These are phyloP conservation scores for Rattus norvegicus DNA, from an alignment of 2,113 vertebrate species.

Conservation along the genomic window GRCr8 NC_086021.1:68818501-68819000, in stretches of 20 bases:
- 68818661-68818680: not conserved
- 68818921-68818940: slow-evolving; percentile 82
- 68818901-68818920: slow-evolving; percentile 82
- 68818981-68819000: slow-evolving; percentile 75
- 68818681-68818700: not conserved
- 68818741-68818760: not conserved
- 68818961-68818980: slow-evolving; percentile 80
- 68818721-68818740: not conserved
- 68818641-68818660: not conserved
- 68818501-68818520: not conserved
- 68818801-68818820: slow-evolving; percentile 12
- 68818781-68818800: not conserved
- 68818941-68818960: slow-evolving; percentile 77
- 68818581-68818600: not conserved
- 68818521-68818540: not conserved
- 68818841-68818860: not conserved
- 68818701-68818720: slow-evolving; percentile 36
- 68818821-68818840: not conserved
- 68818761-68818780: slow-evolving; percentile 27
- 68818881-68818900: slow-evolving; percentile 63
- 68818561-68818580: not conserved
- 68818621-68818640: not conserved
- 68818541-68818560: not conserved
- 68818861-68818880: slow-evolving; percentile 63
- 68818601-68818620: slow-evolving; percentile 8